Percentiles rank a stretch among this genome's conserved stretches.
Conservation (phyloP, 2,888 invertebrate species). For the Syrista parreyssii region DNA sequence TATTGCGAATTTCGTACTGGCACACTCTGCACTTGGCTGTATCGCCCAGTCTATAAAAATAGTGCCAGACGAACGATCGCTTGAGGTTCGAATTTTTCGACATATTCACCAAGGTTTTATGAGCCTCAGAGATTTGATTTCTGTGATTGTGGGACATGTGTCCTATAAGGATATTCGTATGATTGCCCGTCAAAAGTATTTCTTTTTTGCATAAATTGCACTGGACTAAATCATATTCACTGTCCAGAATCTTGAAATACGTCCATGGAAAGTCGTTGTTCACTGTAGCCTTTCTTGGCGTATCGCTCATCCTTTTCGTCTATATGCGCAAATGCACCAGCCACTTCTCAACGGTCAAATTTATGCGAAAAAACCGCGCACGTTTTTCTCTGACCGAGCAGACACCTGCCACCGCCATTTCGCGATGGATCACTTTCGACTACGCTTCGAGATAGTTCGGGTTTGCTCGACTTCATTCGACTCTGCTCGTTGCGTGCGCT, state of each 20-base stretch:
- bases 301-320: background rate
- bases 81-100: background rate
- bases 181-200: background rate
- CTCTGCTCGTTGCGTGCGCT: background rate
- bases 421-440: background rate
- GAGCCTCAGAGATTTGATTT: background rate
- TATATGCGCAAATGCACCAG: background rate
- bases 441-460: background rate
- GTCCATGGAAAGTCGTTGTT: background rate
- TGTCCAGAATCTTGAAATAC: background rate
- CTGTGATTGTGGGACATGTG: background rate
- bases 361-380: background rate
- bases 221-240: background rate
- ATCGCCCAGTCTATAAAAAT: slow-evolving; percentile 10
- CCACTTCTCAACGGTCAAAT: background rate
- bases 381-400: background rate
- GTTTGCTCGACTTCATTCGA: background rate
- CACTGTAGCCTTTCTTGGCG: background rate
- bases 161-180: background rate
- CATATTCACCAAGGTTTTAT: background rate
- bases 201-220: background rate
- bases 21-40: slow-evolving; percentile 15
- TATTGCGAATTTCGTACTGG: slow-evolving; percentile 8
- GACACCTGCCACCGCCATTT: background rate
- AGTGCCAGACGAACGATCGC: slow-evolving; percentile 17